These are phyloP conservation scores for Venustoraphidia nigricollis DNA, from an alignment of 2,888 invertebrate species.

Conservation along the genomic window DNA sequence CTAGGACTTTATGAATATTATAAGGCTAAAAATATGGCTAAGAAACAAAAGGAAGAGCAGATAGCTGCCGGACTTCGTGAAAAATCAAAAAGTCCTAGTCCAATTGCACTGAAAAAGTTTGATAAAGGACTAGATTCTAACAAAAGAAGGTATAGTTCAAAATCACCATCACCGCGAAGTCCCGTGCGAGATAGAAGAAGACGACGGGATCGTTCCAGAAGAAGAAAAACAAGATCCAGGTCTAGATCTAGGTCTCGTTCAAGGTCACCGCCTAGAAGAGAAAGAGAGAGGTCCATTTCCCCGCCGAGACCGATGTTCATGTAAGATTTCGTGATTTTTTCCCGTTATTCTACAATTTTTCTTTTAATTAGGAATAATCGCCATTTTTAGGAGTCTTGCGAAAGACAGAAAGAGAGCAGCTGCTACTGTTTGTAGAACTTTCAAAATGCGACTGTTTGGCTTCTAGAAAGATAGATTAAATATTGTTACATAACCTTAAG, in stretches of 20 bases:
- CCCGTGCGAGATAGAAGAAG: conserved; percentile 8
- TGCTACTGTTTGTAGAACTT: no score
- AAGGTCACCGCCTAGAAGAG: conserved; percentile 32
- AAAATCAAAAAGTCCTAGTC: conserved; percentile 64
- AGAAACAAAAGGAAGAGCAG: conserved; percentile 75
- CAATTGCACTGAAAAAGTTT: conserved; percentile 53
- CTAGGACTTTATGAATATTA: conserved; percentile 95
- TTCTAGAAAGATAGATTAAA: no score
- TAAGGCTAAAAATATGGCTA: conserved; percentile 85
- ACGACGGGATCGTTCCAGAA: conserved; percentile 20
- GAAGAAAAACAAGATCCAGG: conserved; percentile 35
- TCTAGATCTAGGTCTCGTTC: conserved; percentile 31
- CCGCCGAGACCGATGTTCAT: conserved; percentile 59
- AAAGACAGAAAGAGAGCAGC: no score
- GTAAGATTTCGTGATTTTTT: conserved; percentile 30
- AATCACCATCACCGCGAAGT: conserved; percentile 28
- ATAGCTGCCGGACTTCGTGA: conserved; percentile 53
- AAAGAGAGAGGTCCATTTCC: conserved; percentile 10
- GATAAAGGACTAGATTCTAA: conserved; percentile 59
- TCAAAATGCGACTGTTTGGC: no score
- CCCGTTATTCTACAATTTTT: conserved; percentile 1
- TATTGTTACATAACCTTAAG: no score
- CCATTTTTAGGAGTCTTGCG: no score
- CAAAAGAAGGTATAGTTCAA: conserved; percentile 58
- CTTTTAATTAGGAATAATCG: conserved; percentile 2